These are phyloP conservation scores for Andrena bucephala DNA, from an alignment of 2,888 invertebrate genomes.

Conservation along the genomic window DNA sequence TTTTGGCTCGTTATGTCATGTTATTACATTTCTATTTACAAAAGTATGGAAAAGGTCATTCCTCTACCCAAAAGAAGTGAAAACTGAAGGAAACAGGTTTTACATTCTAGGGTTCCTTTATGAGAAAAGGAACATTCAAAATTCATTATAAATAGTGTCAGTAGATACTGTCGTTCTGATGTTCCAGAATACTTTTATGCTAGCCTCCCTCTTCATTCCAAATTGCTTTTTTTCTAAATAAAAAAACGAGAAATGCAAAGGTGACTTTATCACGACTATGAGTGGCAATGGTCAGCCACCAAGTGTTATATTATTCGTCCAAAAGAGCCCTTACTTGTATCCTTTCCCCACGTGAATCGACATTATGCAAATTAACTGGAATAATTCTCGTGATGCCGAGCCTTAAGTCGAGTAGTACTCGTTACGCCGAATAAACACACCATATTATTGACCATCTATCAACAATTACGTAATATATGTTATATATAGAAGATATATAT, in stretches of 20 bases:
- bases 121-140: no score
- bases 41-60: no score
- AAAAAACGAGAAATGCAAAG: background rate
- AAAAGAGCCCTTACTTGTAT: background rate
- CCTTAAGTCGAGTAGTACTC: constrained; percentile 58
- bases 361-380: background rate
- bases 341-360: background rate
- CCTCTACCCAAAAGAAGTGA: no score
- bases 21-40: no score
- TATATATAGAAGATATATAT: constrained; percentile 46
- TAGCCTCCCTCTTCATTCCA: background rate
- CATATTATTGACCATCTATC: constrained; percentile 72
- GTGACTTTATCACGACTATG: background rate
- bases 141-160: no score
- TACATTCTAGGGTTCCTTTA: no score
- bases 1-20: no score
- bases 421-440: constrained; percentile 62
- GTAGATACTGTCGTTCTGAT: no score
- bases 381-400: constrained; percentile 53
- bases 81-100: no score
- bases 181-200: background rate
- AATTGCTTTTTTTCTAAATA: background rate
- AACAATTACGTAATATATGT: constrained; percentile 71
- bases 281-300: background rate
- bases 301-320: background rate